Evolutionary conservation across 1,140 invertebrate species (phyloP).

Genomic region (Lutraria rhynchaena): DNA sequence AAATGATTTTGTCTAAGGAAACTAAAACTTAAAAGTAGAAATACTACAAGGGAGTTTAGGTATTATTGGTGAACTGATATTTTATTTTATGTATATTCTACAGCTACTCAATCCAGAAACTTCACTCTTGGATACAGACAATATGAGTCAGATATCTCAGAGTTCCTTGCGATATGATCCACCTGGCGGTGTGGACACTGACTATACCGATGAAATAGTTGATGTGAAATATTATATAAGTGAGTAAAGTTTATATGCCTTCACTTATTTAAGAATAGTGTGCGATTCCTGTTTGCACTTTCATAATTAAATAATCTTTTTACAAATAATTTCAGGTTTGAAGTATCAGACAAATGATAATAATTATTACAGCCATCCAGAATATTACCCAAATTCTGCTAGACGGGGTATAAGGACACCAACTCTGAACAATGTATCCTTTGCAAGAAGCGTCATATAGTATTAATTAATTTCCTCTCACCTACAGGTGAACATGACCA

Average conservation of each 20-base stretch:
- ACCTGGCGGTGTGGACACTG: conserved; percentile 5
- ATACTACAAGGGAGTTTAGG: too few species aligned
- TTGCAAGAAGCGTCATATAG: too few species aligned
- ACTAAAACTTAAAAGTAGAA: too few species aligned
- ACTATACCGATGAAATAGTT: conserved; percentile 38
- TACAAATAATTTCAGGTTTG: conserved; percentile 16
- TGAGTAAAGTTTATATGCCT: conserved; percentile 7
- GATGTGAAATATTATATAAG: conserved; percentile 40
- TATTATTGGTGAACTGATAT: too few species aligned
- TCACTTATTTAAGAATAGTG: too few species aligned
- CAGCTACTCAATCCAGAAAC: conserved; percentile 6
- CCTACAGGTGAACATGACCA: too few species aligned
- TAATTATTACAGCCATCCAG: conserved; percentile 33
- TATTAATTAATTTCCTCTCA: too few species aligned
- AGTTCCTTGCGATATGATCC: conserved; percentile 15
- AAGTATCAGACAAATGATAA: conserved; percentile 45
- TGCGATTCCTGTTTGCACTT: neutral
- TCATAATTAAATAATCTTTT: neutral
- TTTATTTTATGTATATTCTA: too few species aligned
- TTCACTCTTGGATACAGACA: neutral
- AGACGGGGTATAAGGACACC: conserved; percentile 41
- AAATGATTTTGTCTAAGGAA: too few species aligned
- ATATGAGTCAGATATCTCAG: neutral
- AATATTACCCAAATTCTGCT: conserved; percentile 21
- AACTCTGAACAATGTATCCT: conserved; percentile 57